A percentile compares a stretch with the other conserved stretches of the same genome.
Evolutionary conservation across 2,797 vertebrate genomes (phyloP).

Genomic region (Bothrops alternatus): DNA sequence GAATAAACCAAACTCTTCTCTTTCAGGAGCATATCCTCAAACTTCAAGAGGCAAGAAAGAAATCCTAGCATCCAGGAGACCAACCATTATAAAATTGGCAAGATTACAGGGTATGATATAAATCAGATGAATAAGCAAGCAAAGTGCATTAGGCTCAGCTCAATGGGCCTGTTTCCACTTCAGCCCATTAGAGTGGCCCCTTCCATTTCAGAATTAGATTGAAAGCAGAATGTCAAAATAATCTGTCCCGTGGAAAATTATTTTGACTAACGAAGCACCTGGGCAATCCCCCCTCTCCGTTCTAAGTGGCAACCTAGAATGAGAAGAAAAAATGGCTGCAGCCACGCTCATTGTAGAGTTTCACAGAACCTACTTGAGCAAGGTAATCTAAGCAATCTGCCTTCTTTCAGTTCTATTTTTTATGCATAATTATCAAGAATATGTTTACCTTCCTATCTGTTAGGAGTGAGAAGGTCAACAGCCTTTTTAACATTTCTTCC

Average conservation of each 20-base stretch:
- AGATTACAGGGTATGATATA: neutral
- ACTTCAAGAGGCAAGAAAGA: neutral
- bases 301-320: too few relatives aligned
- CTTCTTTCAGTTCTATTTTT: neutral
- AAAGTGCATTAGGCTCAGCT: neutral
- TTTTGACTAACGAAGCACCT: too few relatives aligned
- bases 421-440: neutral
- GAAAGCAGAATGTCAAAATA: neutral
- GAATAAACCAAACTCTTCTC: neutral
- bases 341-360: too few relatives aligned
- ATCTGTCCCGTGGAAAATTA: too few relatives aligned
- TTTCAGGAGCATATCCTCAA: neutral
- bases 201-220: neutral
- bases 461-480: neutral
- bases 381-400: neutral
- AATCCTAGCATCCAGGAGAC: neutral
- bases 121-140: neutral
- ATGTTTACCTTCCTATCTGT: neutral
- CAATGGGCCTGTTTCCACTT: neutral
- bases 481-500: neutral
- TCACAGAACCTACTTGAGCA: neutral
- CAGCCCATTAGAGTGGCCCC: neutral
- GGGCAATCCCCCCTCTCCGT: too few relatives aligned
- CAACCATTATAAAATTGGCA: neutral
- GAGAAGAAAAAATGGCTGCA: too few relatives aligned